Base-by-base conservation (phyloP, 2,797 vertebrate genomes). In the Scomberomorus guttatus region DNA sequence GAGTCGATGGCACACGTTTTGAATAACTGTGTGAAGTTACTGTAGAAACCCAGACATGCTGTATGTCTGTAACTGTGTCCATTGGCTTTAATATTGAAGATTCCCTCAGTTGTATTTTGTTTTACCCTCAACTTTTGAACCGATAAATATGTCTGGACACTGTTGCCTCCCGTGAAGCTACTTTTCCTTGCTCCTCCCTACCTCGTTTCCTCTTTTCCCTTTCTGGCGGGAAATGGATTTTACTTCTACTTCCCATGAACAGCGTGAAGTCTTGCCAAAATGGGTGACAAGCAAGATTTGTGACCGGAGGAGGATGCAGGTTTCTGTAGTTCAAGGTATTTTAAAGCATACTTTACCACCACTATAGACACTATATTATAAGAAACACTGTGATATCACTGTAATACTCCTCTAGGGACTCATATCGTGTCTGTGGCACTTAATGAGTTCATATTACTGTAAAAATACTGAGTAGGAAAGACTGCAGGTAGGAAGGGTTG, bases 141-240 rank as follows among this genome's bases (percentile, higher is more conserved):
- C 46, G 44, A 1, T 22, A 48, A 54, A 73, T 57, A 73, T 37
- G 42, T 69, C 25, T 64, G 46, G 14, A n/a, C 27, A 25, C 34
- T 2, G 14, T 29, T 34, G 14, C 24, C 50, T 75, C 77, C 65
- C 25, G 0, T 72, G 67, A 72, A 22, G 39, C 56, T 34, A 8
- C 60, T 58, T 52, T 46, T 70, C 48, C 57, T 55, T 52, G 14
- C 74, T 51, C 62, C 66, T 59, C 52, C 37, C 57, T 32, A n/a
- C 56, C 60, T 79, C 50, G 70, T 82, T 89, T 89, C 77, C 83
- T 59, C 46, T 51, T 58, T 62, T 48, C n/a, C 56, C 29, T 64
- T 76, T 75, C 54, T 76, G 62, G 25, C 5, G 12, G 82, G 63
- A 88, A 90, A 90, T 75, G 52, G 75, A 58, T 88, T 87, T 87